Base-by-base conservation (phyloP, 1,140 invertebrate species). In the Phymorhynchus buccinoides region DNA sequence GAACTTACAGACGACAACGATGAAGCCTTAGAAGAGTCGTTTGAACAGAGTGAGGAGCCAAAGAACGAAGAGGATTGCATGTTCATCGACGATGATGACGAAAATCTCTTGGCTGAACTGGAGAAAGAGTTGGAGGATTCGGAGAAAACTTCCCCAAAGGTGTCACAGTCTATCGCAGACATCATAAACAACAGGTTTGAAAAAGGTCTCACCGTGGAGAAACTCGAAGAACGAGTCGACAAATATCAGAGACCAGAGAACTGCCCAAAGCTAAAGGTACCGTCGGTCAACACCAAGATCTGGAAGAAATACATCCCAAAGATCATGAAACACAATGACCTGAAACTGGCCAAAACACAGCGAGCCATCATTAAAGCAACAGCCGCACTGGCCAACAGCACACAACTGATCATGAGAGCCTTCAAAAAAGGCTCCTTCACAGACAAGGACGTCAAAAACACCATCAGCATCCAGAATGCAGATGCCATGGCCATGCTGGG, bases 261-360 rank as follows among this genome's bases (percentile, higher is more conserved):
- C 27, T 66, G 62, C n/a, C 62, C 18, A 6, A 30, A 66, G 18
- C n/a, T 66, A 6, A 16, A 66, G n/a, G 62, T 66, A 16, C 62
- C 62, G n/a, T 0, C 62, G 6, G n/a, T 6, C 27, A 66, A 66
- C 14, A 16, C 62, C 27, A n/a, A 66, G n/a, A n/a, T 27, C 7
- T 66, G 4, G 27, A 6, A 27, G n/a, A 22, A n/a, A 0, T 66
- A 66, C n/a, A 30, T 66, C 18, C 62, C 62, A 27, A 7, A 30
- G 7, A 6, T 35, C 35, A 41, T 35, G 12, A 75, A 75, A 75
- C 32, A 75, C 9, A 6, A 18, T 39, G 30, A 75, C n/a, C 39
- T 75, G 30, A 75, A 32, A 75, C 71, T 75, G n/a, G 71, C 71
- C n/a, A 75, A 37, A 35, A 27, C 71, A 7, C 71, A 75, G 71